Conservation (phyloP, 2,888 invertebrate species). For the Machimus rusticus region DNA sequence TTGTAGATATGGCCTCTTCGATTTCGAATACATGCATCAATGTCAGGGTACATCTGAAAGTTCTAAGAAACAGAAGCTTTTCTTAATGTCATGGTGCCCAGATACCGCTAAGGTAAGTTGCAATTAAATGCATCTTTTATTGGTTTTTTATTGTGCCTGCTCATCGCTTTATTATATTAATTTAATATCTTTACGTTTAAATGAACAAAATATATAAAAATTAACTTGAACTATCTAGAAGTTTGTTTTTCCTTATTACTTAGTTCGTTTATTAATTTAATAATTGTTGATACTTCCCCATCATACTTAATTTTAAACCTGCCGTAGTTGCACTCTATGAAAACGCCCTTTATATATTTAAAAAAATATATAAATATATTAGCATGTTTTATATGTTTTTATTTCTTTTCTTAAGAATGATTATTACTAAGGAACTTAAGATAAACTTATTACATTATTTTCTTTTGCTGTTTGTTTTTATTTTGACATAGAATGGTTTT, state of each 20-base stretch:
- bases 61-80: slow-evolving; percentile 96
- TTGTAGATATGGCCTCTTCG: slow-evolving; percentile 89
- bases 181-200: not conserved
- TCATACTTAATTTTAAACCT: not conserved
- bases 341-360: not conserved
- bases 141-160: not conserved
- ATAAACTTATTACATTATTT: not conserved
- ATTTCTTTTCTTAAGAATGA: too few species aligned
- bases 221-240: not conserved
- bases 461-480: not conserved
- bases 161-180: not conserved
- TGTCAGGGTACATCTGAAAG: slow-evolving; percentile 97
- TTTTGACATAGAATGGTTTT: not conserved
- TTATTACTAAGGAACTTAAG: too few species aligned
- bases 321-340: too few species aligned
- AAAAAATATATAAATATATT: too few species aligned
- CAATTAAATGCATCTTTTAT: not conserved
- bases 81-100: slow-evolving; percentile 99
- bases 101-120: slow-evolving; percentile 91
- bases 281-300: not conserved
- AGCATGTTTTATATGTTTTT: too few species aligned
- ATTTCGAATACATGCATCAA: slow-evolving; percentile 97
- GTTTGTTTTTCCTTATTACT: not conserved
- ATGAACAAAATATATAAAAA: not conserved
- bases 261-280: not conserved